A percentile compares a stretch with the other conserved stretches of the same genome.
Evolutionary conservation across 2,797 vertebrate species (phyloP).

Genomic region (Phrynocephalus vlangalii): DNA sequence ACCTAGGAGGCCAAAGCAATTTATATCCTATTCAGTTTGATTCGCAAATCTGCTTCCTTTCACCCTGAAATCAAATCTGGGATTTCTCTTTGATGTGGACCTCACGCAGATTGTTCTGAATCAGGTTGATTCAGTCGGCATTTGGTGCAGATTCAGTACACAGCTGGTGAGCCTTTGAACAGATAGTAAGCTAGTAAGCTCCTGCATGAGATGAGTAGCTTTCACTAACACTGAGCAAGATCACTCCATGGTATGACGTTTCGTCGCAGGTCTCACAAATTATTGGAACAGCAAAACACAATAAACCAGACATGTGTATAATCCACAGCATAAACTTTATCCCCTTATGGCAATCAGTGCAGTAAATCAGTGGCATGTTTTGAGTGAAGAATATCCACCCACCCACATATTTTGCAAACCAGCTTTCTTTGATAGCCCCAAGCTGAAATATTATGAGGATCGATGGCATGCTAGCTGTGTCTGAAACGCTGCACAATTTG

Average conservation of each 20-base stretch:
- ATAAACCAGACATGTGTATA: not conserved
- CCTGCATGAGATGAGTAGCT: not conserved
- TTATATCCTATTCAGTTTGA: too few relatives aligned
- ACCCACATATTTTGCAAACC: not conserved
- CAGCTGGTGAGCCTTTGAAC: not conserved
- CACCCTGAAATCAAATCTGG: too few relatives aligned
- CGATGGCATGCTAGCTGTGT: not conserved
- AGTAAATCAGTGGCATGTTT: not conserved
- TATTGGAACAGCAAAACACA: too few relatives aligned
- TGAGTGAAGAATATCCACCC: not conserved
- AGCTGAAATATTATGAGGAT: not conserved
- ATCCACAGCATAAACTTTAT: not conserved
- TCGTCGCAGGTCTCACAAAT: not conserved
- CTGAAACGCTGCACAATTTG: too few relatives aligned
- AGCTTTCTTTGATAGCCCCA: not conserved
- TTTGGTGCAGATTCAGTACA: too few relatives aligned
- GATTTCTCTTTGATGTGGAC: too few relatives aligned
- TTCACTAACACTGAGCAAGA: not conserved
- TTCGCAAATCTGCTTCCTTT: too few relatives aligned
- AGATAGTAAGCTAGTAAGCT: not conserved
- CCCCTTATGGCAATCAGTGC: not conserved
- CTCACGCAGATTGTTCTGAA: too few relatives aligned
- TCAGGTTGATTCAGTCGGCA: too few relatives aligned
- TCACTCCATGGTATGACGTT: not conserved
- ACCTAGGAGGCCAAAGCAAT: too few relatives aligned